Evolutionary conservation across 2,797 vertebrate genomes (phyloP), one percentile per base, ranked within the genome.

Genomic region (Perdix hodgsoniae): DNA sequence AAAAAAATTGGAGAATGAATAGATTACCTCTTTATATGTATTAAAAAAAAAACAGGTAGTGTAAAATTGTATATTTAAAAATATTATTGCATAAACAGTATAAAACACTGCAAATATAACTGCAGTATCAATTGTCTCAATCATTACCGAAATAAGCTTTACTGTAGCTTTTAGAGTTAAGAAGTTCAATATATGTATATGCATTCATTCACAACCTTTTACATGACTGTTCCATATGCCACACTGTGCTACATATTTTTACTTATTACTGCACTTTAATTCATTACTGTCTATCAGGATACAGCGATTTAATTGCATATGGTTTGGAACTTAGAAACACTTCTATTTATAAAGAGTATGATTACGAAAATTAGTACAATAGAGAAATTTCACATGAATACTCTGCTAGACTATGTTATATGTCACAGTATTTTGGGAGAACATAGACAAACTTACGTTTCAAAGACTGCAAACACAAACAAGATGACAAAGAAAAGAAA

Each of bases 401-500:
- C 6, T 6, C 29, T 29, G 11, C 14, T 37, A 42, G 45, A 50
- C 14, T 35, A 40, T 8, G 17, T 14, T 14, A 33, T 6, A 17
- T 1, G 4, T 42, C 8, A 42, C 77, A 77, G 37, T 47, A 54
- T 59, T 83, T 66, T 56, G 70, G 80, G 45, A 78, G 40, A 60
- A 92, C 91, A 61, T 0, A 75, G 26, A 42, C 40, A 95, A 89
- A 98, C 99, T 95, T 98, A 99, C 99, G 99, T 99, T 98, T 99
- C 99, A 97, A 99, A 99, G 90, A 99, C 97, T 4, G 99, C 99
- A 94, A 99, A 99, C 88, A 99, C 98, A 96, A 99, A 99, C 88
- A 99, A 98, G 97, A 98, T 90, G 78, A 99, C 67, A 92, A 99
- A 99, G 97, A 99, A 99, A 37, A 99, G 98, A 93, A 98, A 2